Conservation (phyloP, 2,888 invertebrate species). For the Cataglyphis rosenhaueri region DNA sequence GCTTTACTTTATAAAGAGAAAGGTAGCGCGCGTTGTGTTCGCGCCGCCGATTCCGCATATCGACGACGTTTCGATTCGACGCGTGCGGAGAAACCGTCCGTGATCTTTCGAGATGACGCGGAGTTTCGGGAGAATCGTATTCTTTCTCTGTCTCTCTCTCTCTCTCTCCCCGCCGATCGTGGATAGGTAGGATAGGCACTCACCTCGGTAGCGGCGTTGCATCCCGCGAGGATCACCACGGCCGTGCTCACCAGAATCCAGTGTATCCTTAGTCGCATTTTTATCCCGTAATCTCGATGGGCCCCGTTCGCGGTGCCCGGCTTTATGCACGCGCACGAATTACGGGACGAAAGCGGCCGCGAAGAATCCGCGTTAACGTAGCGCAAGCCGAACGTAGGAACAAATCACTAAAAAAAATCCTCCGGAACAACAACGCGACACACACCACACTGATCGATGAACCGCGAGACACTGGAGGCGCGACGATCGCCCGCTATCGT, state of each 20-base stretch:
- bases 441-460: constrained; percentile 85
- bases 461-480: constrained; percentile 84
- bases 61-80: not conserved
- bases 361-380: constrained; percentile 50
- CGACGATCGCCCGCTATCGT: constrained; percentile 77
- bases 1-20: constrained; percentile 8
- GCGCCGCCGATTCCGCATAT: not conserved
- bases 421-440: constrained; percentile 82
- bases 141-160: not conserved
- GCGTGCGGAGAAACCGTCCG: not conserved
- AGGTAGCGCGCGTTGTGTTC: constrained; percentile 16
- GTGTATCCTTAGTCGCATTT: constrained; percentile 92
- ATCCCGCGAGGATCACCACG: constrained; percentile 91
- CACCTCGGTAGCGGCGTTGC: constrained; percentile 92
- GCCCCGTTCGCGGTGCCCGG: constrained; percentile 42
- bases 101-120: not conserved
- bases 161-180: constrained; percentile 8
- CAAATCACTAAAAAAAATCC: constrained; percentile 78
- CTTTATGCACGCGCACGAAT: constrained; percentile 61
- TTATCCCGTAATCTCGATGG: constrained; percentile 60
- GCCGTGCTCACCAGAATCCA: constrained; percentile 91
- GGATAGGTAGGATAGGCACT: constrained; percentile 81
- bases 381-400: constrained; percentile 62
- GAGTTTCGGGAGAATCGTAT: not conserved
- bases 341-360: constrained; percentile 50